Evolutionary conservation across 1,140 invertebrate species (phyloP).

Genomic region (Triops longicaudatus): DNA sequence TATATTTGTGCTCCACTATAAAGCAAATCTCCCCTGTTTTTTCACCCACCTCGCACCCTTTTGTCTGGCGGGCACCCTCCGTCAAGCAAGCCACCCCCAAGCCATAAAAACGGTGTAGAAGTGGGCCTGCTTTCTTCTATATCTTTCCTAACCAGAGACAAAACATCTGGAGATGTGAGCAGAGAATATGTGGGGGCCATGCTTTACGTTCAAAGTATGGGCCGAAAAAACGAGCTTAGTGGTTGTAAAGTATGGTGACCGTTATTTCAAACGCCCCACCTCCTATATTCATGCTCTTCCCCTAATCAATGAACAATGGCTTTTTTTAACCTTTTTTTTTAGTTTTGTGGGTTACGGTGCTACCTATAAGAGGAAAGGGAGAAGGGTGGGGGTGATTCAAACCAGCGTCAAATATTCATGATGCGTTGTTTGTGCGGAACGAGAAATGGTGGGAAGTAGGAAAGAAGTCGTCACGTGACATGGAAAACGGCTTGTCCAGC

Average conservation of each 20-base stretch:
- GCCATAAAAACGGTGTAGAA: neutral
- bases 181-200: neutral
- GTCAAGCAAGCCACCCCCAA: neutral
- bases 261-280: neutral
- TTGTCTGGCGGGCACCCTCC: neutral
- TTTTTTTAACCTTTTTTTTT: neutral
- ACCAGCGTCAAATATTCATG: neutral
- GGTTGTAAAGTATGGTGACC: neutral
- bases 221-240: neutral
- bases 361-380: neutral
- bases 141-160: constrained; percentile 1
- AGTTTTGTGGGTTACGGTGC: neutral
- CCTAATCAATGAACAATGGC: constrained; percentile 3
- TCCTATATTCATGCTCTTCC: neutral
- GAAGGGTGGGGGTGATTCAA: neutral
- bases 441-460: neutral
- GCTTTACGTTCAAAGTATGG: constrained; percentile 6
- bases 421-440: constrained; percentile 1
- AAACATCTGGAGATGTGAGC: constrained; percentile 1
- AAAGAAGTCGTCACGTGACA: constrained; percentile 1
- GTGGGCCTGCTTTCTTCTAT: constrained; percentile 14
- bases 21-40: constrained; percentile 5
- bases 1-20: neutral
- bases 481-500: constrained; percentile 3
- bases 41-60: neutral